These are phyloP conservation scores for Crematogaster levior DNA, from an alignment of 2,888 invertebrate species.

Conservation along the genomic window DNA sequence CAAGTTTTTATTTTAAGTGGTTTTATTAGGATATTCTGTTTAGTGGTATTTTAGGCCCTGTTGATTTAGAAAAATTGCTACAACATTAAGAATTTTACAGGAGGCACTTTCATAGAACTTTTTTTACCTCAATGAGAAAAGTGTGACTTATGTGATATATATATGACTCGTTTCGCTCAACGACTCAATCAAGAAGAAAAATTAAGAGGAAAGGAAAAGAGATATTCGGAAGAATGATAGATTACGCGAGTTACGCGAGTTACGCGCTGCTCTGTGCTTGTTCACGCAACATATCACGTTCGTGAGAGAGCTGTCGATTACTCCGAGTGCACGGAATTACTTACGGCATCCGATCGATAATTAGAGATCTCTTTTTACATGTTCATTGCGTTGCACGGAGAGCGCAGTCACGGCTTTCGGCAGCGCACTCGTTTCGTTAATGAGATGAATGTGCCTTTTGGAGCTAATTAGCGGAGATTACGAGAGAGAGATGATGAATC, in stretches of 20 bases:
- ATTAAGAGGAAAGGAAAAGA: not conserved
- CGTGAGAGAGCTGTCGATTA: conserved; percentile 36
- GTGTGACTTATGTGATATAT: not conserved
- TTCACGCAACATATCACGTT: conserved; percentile 29
- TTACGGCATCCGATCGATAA: conserved; percentile 57
- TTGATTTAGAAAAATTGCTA: conserved; percentile 20
- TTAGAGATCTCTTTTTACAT: conserved; percentile 36
- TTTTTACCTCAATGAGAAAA: not conserved
- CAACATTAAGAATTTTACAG: conserved; percentile 2
- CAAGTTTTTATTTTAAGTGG: not conserved
- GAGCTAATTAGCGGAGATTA: conserved; percentile 52
- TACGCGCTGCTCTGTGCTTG: conserved; percentile 15
- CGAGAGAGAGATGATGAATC: conserved; percentile 50
- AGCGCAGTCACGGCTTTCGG: conserved; percentile 34
- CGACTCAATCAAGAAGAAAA: conserved; percentile 5
- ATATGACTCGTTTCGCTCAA: conserved; percentile 25
- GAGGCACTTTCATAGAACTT: not conserved
- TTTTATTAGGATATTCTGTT: not conserved
- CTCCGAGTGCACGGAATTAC: conserved; percentile 51
- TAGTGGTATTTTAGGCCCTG: not conserved
- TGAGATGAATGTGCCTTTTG: conserved; percentile 45
- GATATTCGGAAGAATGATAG: conserved; percentile 26
- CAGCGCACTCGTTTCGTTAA: conserved; percentile 35
- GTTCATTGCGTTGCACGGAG: conserved; percentile 35
- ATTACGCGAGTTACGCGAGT: conserved; percentile 26